Base-by-base conservation (phyloP, 2,888 invertebrate genomes). In the Orthonychiurus folsomi region DNA sequence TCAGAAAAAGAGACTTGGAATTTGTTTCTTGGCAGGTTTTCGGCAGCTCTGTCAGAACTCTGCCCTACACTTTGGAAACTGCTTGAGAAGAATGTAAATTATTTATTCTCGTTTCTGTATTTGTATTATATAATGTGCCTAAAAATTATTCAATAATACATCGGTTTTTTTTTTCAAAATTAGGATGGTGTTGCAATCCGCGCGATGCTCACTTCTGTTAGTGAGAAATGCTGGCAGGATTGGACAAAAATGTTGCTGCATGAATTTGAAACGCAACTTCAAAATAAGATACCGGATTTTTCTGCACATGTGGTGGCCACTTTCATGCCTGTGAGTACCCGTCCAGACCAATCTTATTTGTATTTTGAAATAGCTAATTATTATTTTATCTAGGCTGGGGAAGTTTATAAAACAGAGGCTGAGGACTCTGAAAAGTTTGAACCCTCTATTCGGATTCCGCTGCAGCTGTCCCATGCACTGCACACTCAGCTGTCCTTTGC, bases 31-130 rank as follows among this genome's bases (percentile, higher is more conserved):
- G 70, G 68, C 26, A 50, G 68, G 26, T 68, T 69, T 60, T 64
- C 64, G 9, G 55, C 65, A 1, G 67, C 69, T 5, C 18, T 72
- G 2, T 25, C 28, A 1, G 69, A 70, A 23, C 60, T 71, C n/a
- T 69, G 66, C 52, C 68, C 69, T 9, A 68, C 67, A 27, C 28
- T 72, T 3, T 71, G 72, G 72, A 72, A 72, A 60, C 52, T 71
- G 21, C 56, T 72, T 20, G 66, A 66, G 12, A 66, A 69, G 55
- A 59, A 61, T 57, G 69, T 69, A 64, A 63, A 48, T 27, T 15
- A 20, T 37, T 53, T 26, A 15, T 50, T 12, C 48, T 15, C 48
- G 48, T 15, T 12, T 12, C 12, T 12, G 15, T 52, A 12, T 52
- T 52, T n/a, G 20, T 52, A 5, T 52, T 52, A 5, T 15, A 15